Conservation (phyloP, 1,140 invertebrate species). For the Aphelinus certus region DNA sequence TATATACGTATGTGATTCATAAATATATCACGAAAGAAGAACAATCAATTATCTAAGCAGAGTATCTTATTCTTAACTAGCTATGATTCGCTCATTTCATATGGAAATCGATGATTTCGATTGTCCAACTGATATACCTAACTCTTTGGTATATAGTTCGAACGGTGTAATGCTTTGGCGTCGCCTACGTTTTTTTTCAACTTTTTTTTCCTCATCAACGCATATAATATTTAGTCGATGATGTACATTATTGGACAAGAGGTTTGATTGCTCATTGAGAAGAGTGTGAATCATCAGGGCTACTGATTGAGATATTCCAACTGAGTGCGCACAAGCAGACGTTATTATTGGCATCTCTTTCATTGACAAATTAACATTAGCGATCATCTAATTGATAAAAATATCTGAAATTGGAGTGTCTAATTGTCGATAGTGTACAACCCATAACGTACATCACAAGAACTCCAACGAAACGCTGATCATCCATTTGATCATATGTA, state of each 20-base stretch:
- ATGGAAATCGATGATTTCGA: slow-evolving; percentile 6
- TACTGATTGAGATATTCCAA: no score
- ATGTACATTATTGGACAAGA: not conserved
- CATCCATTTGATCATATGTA: no score
- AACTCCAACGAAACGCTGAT: no score
- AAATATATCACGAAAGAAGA: slow-evolving; percentile 10
- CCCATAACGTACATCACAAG: no score
- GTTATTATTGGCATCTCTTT: slow-evolving; percentile 24
- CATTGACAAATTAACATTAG: no score
- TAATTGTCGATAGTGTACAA: no score
- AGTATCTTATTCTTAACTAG: not conserved
- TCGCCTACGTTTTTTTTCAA: slow-evolving; percentile 13
- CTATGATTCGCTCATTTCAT: not conserved
- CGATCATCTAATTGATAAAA: no score
- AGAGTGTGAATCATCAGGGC: not conserved
- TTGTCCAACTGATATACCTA: not conserved
- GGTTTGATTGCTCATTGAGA: not conserved
- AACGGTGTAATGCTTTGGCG: slow-evolving; percentile 1
- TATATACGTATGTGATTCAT: no score
- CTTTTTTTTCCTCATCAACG: not conserved
- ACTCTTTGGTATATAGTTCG: no score
- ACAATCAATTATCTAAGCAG: not conserved
- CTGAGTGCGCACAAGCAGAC: slow-evolving; percentile 3
- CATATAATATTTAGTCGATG: not conserved
- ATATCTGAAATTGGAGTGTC: no score